These are phyloP conservation scores for Nemopilema nomurai DNA, from an alignment of 30 jellyfish, hydroid and myxozoan species.

Conservation along the genomic window DNA sequence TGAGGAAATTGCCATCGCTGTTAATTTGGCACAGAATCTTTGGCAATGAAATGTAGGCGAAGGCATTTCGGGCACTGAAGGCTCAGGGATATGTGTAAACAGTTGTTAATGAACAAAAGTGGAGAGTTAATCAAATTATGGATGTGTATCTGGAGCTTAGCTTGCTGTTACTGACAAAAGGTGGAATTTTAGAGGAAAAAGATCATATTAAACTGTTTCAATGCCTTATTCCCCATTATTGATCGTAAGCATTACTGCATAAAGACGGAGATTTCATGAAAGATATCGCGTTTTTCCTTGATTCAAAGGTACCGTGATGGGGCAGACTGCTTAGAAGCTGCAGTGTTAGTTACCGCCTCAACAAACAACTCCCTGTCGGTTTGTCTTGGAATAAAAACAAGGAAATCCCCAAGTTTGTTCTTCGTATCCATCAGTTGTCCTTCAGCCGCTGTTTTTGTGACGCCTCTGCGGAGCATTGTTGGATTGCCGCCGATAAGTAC, in stretches of 20 bases:
- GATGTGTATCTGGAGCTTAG: neutral
- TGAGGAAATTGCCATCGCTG: neutral
- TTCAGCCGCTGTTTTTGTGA: neutral
- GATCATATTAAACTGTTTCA: neutral
- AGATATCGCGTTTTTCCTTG: neutral
- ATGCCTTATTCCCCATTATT: neutral
- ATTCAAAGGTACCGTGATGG: conserved; percentile 1
- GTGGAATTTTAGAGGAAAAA: neutral
- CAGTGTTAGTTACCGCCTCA: conserved; percentile 21
- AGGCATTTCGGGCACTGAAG: neutral
- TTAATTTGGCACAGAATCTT: neutral
- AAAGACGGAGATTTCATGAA: neutral
- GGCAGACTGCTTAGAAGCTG: conserved; percentile 4
- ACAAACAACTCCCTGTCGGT: conserved; percentile 32
- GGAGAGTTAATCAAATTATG: neutral
- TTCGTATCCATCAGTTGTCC: neutral
- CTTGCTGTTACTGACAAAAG: neutral
- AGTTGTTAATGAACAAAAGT: neutral
- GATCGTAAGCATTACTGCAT: conserved; percentile 1
- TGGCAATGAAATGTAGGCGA: neutral
- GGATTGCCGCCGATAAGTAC: neutral
- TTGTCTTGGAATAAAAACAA: conserved; percentile 9
- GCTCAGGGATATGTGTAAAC: neutral
- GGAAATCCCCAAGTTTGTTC: conserved; percentile 30
- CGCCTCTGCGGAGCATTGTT: neutral